phyloP scores from a whole-genome alignment of 2,797 vertebrate species.

The Philypnodon macrostomus region DNA sequence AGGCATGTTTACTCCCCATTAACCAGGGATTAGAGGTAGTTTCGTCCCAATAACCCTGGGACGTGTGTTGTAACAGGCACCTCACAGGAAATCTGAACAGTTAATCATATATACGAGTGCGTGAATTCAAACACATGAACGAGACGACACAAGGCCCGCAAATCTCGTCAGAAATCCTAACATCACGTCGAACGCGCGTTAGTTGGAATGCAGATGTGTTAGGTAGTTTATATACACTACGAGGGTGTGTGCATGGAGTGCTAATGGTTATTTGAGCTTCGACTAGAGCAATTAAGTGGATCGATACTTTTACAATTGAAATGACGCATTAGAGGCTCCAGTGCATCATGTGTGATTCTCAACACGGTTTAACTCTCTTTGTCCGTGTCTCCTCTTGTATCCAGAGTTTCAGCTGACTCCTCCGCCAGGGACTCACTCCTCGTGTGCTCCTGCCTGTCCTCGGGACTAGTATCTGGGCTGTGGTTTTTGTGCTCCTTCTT shows the following conservation, averaged over 20 bases:
- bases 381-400: background rate
- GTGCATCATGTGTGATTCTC: background rate
- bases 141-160: background rate
- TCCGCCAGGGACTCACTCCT: constrained; percentile 2
- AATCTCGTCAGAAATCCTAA: no score
- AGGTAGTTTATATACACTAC: background rate
- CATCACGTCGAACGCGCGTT: no score
- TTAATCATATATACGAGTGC: background rate
- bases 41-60: background rate
- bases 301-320: constrained; percentile 3
- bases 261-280: constrained; percentile 9
- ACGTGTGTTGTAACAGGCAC: background rate
- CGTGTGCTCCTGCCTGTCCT: constrained; percentile 27
- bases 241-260: background rate
- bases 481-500: constrained; percentile 87
- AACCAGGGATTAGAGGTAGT: background rate
- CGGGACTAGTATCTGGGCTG: constrained; percentile 63
- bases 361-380: constrained; percentile 42
- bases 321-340: background rate
- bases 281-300: constrained; percentile 3
- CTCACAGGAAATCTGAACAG: background rate
- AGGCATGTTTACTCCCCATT: background rate
- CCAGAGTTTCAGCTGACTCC: background rate
- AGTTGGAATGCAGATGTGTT: background rate
- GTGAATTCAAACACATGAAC: background rate